Percentiles rank a stretch among this genome's conserved stretches.
Evolutionary conservation across 2,797 vertebrate species (phyloP).

Genomic region (Zalophus californianus): DNA sequence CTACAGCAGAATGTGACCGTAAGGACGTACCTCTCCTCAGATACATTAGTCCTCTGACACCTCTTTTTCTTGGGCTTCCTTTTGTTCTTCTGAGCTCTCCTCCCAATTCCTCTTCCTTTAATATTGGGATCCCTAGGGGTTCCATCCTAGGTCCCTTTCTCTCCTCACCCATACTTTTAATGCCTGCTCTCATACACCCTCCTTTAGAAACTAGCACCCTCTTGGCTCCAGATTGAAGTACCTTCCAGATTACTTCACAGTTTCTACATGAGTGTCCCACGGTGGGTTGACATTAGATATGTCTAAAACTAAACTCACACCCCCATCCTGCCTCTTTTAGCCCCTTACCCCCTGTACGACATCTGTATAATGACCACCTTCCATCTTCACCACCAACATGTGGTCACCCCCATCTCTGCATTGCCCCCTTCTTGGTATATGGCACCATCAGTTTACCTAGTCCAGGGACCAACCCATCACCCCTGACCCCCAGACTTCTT

Average conservation of each 20-base stretch:
- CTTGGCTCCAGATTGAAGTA: background rate
- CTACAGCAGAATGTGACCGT: background rate
- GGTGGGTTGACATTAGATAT: background rate
- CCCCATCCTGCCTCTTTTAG: background rate
- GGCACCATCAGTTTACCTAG: too few relatives aligned
- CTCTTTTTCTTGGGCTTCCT: background rate
- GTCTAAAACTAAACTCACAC: background rate
- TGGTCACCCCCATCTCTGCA: background rate
- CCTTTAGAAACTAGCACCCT: background rate
- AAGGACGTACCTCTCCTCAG: background rate
- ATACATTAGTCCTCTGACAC: background rate
- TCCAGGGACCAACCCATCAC: too few relatives aligned
- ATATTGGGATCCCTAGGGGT: fast-evolving
- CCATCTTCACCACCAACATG: background rate
- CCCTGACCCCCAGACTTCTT: background rate
- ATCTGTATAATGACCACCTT: background rate
- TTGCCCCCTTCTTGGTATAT: background rate
- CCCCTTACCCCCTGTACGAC: too few relatives aligned
- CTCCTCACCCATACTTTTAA: background rate
- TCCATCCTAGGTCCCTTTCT: background rate
- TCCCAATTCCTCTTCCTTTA: background rate
- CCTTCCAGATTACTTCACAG: background rate
- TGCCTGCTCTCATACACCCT: background rate
- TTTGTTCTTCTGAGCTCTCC: background rate
- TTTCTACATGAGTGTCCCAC: background rate